phyloP scores from a whole-genome alignment of 2,113 vertebrate species.

The Rutilus rutilus region DNA sequence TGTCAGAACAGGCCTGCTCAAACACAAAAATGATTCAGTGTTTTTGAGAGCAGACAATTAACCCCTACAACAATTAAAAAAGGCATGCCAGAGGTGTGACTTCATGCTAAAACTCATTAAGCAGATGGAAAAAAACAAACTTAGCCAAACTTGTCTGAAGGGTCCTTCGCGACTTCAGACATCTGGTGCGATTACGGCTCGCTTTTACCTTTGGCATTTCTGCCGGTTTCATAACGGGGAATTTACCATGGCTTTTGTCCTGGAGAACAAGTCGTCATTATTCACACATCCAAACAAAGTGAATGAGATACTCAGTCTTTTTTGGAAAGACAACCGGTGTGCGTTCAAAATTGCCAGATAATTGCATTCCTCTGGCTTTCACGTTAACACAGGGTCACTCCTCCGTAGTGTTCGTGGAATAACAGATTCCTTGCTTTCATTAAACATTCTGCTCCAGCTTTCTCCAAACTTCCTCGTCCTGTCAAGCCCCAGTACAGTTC shows the following conservation, averaged over 20 bases:
- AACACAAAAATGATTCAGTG: slow-evolving; percentile 19
- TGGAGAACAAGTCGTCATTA: background rate
- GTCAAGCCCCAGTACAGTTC: slow-evolving; percentile 36
- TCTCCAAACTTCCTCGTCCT: background rate
- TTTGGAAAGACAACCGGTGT: background rate
- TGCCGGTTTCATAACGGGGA: background rate
- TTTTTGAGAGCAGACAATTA: slow-evolving; percentile 31
- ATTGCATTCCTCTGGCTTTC: slow-evolving; percentile 28
- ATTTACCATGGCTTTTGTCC: background rate
- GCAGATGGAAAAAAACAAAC: background rate
- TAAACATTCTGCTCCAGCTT: background rate
- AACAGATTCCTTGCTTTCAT: slow-evolving; percentile 16
- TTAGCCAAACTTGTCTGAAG: background rate
- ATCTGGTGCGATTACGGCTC: background rate
- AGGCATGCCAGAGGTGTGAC: background rate
- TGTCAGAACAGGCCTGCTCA: slow-evolving; percentile 40
- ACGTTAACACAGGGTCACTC: background rate
- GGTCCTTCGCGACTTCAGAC: slow-evolving; percentile 10
- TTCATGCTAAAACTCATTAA: background rate
- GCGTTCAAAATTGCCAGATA: background rate
- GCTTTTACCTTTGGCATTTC: slow-evolving; percentile 7
- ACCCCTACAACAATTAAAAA: slow-evolving; percentile 27
- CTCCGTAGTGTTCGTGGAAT: background rate
- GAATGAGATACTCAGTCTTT: background rate
- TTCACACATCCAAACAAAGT: background rate